Base-by-base conservation (phyloP, 1,140 invertebrate genomes). In the Fopius arisanus region DNA sequence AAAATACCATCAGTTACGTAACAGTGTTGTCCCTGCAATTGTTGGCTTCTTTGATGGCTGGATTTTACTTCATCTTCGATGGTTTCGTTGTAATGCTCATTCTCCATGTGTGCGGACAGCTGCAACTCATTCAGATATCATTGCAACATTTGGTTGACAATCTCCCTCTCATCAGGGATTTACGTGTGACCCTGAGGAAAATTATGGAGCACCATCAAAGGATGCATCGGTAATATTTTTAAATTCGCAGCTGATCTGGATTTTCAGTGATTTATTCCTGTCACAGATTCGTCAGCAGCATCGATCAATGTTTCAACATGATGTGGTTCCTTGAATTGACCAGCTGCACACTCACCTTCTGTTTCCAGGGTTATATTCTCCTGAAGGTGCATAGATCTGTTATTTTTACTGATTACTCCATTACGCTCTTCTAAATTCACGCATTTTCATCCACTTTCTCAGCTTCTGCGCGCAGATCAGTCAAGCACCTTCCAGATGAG, bases 31-130 rank as follows among this genome's bases (percentile, higher is more conserved):
- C 19, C n/a, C 43, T 51, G 1, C 19, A 51, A 51, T 51, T 51
- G n/a, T 51, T 14, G 9, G 33, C 33, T 7, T 37, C 33, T 37
- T 7, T 12, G 1, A 37, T 37, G 7, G 12, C 33, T 37, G 33
- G 33, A 10, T 37, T 37, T 7, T 37, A 5, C 33, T 67, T 67
- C n/a, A 59, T 43, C 28, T 54, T 59, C 51, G 72, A 74, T 69
- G 59, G 66, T 26, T 68, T 69, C 33, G 33, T 69, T 4, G 65
- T 66, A 1, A 74, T 63, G 72, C 29, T 74, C 1, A 48, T 74
- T 43, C 37, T 74, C n/a, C 72, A 74, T 65, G 33, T 74, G 26
- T 74, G 72, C 66, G 72, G 66, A 40, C 72, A 74, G 26, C 41
- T 74, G 3, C 37, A 23, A 19, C 67, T 74, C 16, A 41, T 74